Percentiles rank a stretch among this genome's conserved stretches.
phyloP scores from a whole-genome alignment of 2,113 vertebrate genomes.

The Urocolius indicus region DNA sequence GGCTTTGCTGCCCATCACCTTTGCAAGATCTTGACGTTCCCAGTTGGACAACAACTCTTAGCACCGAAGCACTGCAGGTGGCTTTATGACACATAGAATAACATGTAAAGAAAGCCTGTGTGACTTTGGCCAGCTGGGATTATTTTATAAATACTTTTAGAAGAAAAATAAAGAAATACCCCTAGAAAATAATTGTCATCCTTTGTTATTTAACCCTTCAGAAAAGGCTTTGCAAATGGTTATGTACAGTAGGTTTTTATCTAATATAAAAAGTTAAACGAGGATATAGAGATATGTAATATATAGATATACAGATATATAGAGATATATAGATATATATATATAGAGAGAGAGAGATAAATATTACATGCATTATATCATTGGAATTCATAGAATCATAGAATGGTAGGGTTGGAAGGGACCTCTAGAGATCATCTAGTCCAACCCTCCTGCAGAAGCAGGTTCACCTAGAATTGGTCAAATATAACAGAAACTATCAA shows the following conservation, averaged over 20 bases:
- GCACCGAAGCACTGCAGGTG: not conserved
- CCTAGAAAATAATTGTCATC: not conserved
- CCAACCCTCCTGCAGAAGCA: too few relatives aligned
- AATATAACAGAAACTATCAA: not conserved
- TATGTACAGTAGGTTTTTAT: not conserved
- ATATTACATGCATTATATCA: not conserved
- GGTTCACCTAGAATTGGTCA: too few relatives aligned
- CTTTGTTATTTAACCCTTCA: not conserved
- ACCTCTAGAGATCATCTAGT: too few relatives aligned
- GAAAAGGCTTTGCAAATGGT: not conserved
- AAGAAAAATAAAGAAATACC: not conserved
- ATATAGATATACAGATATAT: not conserved
- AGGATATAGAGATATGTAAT: not conserved
- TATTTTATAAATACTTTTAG: not conserved
- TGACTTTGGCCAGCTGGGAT: not conserved
- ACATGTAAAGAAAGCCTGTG: not conserved
- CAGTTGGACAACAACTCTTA: not conserved
- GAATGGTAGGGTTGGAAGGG: too few relatives aligned
- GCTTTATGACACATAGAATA: not conserved
- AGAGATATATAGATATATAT: not conserved
- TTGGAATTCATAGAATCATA: too few relatives aligned
- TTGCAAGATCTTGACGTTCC: not conserved
- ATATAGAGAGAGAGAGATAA: too few relatives aligned
- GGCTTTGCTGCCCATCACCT: not conserved
- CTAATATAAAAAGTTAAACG: not conserved